A percentile compares a stretch with the other conserved stretches of the same genome.
Conservation (phyloP, 2,888 invertebrate genomes). For the Ethmia dodecea region DNA sequence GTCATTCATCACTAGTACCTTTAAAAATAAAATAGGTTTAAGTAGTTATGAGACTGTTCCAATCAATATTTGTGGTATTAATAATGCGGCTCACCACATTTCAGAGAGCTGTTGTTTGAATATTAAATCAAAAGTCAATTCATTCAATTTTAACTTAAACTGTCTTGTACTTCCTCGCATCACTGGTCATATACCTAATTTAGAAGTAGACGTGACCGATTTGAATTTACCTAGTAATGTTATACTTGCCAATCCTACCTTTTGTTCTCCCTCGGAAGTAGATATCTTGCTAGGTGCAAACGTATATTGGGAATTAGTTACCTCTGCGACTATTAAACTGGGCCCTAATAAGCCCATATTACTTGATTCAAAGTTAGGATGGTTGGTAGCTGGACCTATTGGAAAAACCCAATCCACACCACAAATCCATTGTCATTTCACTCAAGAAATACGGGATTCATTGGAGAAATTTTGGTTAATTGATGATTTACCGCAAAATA, state of each 20-base stretch:
- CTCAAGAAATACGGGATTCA: background rate
- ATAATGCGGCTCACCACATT: slow-evolving; percentile 5
- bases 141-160: slow-evolving; percentile 1
- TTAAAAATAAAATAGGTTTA: too few relatives aligned
- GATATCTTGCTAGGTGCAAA: slow-evolving; percentile 19
- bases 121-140: slow-evolving; percentile 5
- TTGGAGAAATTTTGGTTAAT: slow-evolving; percentile 17
- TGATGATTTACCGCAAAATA: slow-evolving; percentile 11
- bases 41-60: background rate
- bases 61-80: slow-evolving; percentile 11
- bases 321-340: slow-evolving; percentile 6
- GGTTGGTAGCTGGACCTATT: slow-evolving; percentile 15
- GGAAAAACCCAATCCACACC: background rate
- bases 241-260: slow-evolving; percentile 16
- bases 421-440: slow-evolving; percentile 9
- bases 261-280: slow-evolving; percentile 13
- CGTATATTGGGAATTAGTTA: slow-evolving; percentile 15
- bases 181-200: slow-evolving; percentile 13
- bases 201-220: slow-evolving; percentile 1
- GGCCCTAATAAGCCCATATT: slow-evolving; percentile 13
- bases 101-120: slow-evolving; percentile 5
- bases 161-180: slow-evolving; percentile 14
- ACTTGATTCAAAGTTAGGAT: slow-evolving; percentile 15
- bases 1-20: too few relatives aligned
- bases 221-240: slow-evolving; percentile 11